Evolutionary conservation across 2,888 invertebrate species (phyloP).

Genomic region (Spisula solida): DNA sequence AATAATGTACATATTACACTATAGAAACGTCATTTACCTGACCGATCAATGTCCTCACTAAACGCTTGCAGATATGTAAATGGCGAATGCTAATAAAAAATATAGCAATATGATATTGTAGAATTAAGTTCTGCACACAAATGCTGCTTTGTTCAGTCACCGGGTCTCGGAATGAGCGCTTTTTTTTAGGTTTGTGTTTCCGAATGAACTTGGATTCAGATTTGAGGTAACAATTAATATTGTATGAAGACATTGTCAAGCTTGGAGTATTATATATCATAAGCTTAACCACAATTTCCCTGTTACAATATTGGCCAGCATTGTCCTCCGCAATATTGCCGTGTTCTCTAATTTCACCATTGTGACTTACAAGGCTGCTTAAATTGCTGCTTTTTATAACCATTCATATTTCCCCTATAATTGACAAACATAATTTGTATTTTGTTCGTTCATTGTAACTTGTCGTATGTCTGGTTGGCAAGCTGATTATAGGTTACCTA

Average conservation of each 20-base stretch:
- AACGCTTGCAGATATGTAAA: constrained; percentile 4
- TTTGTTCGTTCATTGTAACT: background rate
- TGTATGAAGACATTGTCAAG: constrained; percentile 8
- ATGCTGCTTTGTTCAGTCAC: background rate
- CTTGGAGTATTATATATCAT: constrained; percentile 19
- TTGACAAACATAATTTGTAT: constrained; percentile 16
- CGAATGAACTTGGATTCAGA: background rate
- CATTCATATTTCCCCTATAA: constrained; percentile 21
- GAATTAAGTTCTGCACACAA: background rate
- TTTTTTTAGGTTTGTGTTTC: background rate
- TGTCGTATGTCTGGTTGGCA: background rate
- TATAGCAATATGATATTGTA: constrained; percentile 7
- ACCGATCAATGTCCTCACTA: background rate
- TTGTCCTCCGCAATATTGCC: background rate
- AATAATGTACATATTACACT: background rate
- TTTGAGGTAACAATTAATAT: background rate
- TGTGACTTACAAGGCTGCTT: constrained; percentile 10
- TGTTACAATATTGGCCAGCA: background rate
- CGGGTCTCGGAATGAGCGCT: too few species aligned
- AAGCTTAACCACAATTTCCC: constrained; percentile 16
- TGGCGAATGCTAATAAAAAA: background rate
- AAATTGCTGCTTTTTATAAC: constrained; percentile 19
- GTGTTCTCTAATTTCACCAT: background rate
- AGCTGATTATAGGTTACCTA: constrained; percentile 18
- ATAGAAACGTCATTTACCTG: too few species aligned